Evolutionary conservation across 23 tunicate genomes (phyloP), one percentile per base, ranked within the genome.

Genomic region (Trididemnum nubilum): DNA sequence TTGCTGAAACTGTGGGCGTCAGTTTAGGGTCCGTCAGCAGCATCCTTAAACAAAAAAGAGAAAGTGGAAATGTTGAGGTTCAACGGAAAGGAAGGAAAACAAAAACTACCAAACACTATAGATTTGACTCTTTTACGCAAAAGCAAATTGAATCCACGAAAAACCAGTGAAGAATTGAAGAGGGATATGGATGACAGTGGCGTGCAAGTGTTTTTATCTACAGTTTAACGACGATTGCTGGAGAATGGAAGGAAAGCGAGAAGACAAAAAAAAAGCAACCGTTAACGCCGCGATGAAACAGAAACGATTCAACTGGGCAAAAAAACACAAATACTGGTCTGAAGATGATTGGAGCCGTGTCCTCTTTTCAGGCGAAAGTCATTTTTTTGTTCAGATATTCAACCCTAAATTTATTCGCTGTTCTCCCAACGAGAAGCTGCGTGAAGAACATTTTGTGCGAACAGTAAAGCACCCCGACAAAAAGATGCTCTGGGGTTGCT

Each of bases 1-100:
- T 67, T 67, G 74, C 38, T 67, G 74, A 67, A 67, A 67, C 26
- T 67, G 74, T 67, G 74, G 74, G 37, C 74, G 74, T 67, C 74
- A 67, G 38, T 67, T 31, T 67, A 67, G 38, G 74, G 74, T 67
- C 74, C 25, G 38, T 30, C 26, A 67, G 74, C 74, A 67, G 74
- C 74, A 67, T 33, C 25, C 38, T 67, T 12, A 67, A n/a, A 67
- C 38, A 67, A 67, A 67, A 67, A 67, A 67, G 74, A 33, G 74
- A 67, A 67, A 67, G 38, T 12, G 74, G 74, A 67, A 67, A 67
- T 67, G 74, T 67, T 67, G 74, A 67, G 25, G 74, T 67, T 24
- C 38, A 67, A 67, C 22, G 74, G 33, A 67, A 67, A 67, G 74
- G 38, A 67, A 67, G 74, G 74, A 67, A 67, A 67, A 67, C 9